Conservation (phyloP, 1,140 invertebrate genomes). For the Drosophila tsacasi region DNA sequence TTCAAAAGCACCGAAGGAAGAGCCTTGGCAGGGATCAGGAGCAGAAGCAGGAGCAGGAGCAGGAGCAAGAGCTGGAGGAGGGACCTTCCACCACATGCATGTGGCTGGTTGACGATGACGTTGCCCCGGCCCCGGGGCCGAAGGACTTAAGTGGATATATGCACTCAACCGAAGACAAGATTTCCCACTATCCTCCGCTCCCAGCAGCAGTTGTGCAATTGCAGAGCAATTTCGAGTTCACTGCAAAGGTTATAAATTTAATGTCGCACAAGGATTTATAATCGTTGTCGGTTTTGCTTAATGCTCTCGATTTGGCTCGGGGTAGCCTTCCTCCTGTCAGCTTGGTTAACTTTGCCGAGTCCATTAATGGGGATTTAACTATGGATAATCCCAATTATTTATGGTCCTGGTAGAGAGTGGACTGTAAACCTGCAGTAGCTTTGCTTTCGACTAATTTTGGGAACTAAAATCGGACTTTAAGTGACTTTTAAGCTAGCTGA, state of each 20-base stretch:
- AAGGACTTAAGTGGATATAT: slow-evolving; percentile 48
- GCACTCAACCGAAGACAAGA: slow-evolving; percentile 33
- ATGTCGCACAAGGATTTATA: slow-evolving; percentile 46
- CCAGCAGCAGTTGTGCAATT: slow-evolving; percentile 31
- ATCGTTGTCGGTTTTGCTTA: slow-evolving; percentile 36
- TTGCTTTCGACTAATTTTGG: not conserved
- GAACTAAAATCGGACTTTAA: not conserved
- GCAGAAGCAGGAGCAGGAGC: not conserved
- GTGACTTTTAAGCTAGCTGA: not conserved
- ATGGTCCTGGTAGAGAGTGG: not conserved
- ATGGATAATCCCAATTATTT: slow-evolving; percentile 28
- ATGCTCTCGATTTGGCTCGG: slow-evolving; percentile 9
- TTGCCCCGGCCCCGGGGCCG: slow-evolving; percentile 24
- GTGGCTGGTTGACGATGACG: slow-evolving; percentile 29
- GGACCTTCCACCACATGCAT: slow-evolving; percentile 39
- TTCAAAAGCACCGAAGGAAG: slow-evolving; percentile 40
- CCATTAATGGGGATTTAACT: slow-evolving; percentile 29
- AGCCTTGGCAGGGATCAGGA: slow-evolving; percentile 5
- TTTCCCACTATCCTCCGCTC: slow-evolving; percentile 30
- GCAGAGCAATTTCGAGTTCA: slow-evolving; percentile 37
- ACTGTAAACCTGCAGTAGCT: not conserved
- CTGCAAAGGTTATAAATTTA: slow-evolving; percentile 48
- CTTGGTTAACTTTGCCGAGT: slow-evolving; percentile 14
- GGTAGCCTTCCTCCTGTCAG: too few relatives aligned
- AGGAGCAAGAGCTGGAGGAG: not conserved